These are phyloP conservation scores for Callosobruchus maculatus DNA, from an alignment of 2,888 invertebrate species.

Conservation along the genomic window DNA sequence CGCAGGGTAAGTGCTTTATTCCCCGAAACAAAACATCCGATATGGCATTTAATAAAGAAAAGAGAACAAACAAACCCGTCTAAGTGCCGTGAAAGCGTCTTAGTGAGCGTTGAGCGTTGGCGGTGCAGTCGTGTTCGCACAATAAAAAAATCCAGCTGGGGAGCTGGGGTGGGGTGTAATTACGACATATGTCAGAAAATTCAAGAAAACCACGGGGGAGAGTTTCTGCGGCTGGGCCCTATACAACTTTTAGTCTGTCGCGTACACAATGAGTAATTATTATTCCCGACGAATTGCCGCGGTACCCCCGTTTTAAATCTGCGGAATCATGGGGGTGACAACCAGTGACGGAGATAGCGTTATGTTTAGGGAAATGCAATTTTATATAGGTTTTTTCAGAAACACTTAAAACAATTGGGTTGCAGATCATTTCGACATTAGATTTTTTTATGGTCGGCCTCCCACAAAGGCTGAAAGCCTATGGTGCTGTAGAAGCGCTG, in stretches of 20 bases:
- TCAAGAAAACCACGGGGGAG: constrained; percentile 45
- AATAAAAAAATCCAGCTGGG: constrained; percentile 29
- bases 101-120: background rate
- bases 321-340: constrained; percentile 22
- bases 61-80: constrained; percentile 16
- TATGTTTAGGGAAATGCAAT: background rate
- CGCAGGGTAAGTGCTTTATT: background rate
- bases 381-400: too few relatives aligned
- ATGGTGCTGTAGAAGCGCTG: too few relatives aligned
- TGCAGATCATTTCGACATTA: too few relatives aligned
- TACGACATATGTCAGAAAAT: constrained; percentile 46
- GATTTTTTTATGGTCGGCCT: too few relatives aligned
- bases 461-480: too few relatives aligned
- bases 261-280: constrained; percentile 40
- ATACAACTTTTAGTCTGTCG: constrained; percentile 29
- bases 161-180: constrained; percentile 39
- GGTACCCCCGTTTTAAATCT: background rate
- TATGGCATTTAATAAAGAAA: constrained; percentile 23
- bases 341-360: constrained; percentile 3
- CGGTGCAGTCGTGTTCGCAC: constrained; percentile 8
- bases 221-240: constrained; percentile 36
- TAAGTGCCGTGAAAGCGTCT: constrained; percentile 30
- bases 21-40: background rate
- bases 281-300: constrained; percentile 32
- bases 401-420: too few relatives aligned